Base-by-base conservation (phyloP, 2,113 vertebrate species). In the Irena cyanogastra region DNA sequence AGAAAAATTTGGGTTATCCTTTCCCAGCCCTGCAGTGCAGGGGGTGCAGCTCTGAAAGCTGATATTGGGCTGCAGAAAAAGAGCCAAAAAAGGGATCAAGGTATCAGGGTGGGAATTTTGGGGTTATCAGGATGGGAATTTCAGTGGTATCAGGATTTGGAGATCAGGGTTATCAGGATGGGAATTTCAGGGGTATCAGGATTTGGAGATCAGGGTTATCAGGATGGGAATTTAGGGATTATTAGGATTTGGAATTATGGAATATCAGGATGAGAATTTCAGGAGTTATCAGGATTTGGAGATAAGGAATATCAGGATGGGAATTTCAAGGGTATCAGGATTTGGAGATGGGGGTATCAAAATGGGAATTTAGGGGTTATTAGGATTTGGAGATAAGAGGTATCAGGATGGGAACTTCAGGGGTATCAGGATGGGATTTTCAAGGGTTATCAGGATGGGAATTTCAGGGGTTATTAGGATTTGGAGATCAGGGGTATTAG, bases 301-400 rank as follows among this genome's bases (percentile, higher is more conserved):
- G 4, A 6, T 64, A 91, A 85, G 37, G 21, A 27, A 4, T 45
- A 22, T 7, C 16, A 60, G 50, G 61, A 49, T 2, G 16, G 16
- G 49, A 16, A 53, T 53, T 45, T 5, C n/a, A 9, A 4, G 12
- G 4, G 8, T 13, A 7, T n/a, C n/a, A n/a, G 53, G 27, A 13
- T 54, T 44, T n/a, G 15, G 11, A 14, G 11, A 13, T 4, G 2
- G 10, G 15, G 3, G 1, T 4, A 4, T 24, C 23, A 47, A 19
- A 7, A 7, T 39, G n/a, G 66, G 35, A 23, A 28, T 39, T 39
- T 23, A 10, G 20, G 28, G 7, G 9, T 5, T 41, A 31, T 21
- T 6, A 42, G 39, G 39, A 63, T 41, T 20, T 20, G 37, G 13
- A 16, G 39, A 42, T 37, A 6, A 30, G 35, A 14, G 8, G 3